phyloP scores from a whole-genome alignment of 2,797 vertebrate species.

The Mormyrus proboscirostris region DNA sequence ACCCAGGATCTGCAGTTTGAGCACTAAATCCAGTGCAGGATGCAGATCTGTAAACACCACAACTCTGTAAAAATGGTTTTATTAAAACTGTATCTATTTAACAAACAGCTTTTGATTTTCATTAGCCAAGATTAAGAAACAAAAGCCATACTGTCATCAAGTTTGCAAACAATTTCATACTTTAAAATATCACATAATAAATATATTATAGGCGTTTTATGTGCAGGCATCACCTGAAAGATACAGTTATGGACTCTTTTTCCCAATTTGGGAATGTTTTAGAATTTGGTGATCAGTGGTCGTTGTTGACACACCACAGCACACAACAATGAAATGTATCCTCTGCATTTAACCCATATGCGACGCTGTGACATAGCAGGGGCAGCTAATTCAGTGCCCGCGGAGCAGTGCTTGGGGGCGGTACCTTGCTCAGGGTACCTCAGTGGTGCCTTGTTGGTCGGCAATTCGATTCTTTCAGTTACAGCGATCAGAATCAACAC shows the following conservation, averaged over 20 bases:
- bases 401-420: neutral
- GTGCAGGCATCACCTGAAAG: neutral
- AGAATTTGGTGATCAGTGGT: neutral
- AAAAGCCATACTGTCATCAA: neutral
- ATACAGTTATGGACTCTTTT: neutral
- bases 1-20: neutral
- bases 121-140: neutral
- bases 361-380: neutral
- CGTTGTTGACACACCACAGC: neutral
- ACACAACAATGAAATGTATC: neutral
- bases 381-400: neutral
- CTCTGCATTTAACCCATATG: neutral
- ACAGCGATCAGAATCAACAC: neutral
- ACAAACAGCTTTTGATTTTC: neutral
- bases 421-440: neutral
- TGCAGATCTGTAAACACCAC: neutral
- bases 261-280: neutral
- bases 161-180: neutral
- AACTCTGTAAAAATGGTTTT: neutral
- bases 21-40: neutral
- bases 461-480: neutral
- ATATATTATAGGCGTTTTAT: neutral
- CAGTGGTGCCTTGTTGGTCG: neutral
- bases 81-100: slow-evolving; percentile 7
- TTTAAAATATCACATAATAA: neutral